phyloP scores from a whole-genome alignment of 23 tunicate species.

The Trididemnum clinides region DNA sequence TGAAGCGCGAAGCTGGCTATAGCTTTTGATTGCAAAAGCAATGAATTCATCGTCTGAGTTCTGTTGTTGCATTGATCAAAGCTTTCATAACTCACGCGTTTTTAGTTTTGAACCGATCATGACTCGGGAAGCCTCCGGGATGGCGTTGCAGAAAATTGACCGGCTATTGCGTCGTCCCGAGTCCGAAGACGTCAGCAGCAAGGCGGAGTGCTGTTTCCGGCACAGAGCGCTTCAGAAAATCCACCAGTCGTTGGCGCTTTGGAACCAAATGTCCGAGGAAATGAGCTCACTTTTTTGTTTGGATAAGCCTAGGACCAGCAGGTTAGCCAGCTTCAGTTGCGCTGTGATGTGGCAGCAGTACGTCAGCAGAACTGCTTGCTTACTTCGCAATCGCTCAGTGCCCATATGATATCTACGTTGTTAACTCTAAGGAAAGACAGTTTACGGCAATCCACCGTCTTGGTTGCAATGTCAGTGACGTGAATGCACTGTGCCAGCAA shows the following conservation, averaged over 20 bases:
- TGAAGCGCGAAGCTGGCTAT: background rate
- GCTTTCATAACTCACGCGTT: background rate
- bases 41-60: background rate
- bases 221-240: constrained; percentile 4
- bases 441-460: no score
- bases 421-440: no score
- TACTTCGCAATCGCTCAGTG: no score
- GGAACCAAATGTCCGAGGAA: constrained; percentile 7
- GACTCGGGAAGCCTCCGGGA: constrained; percentile 10
- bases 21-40: background rate
- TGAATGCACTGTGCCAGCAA: no score
- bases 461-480: no score
- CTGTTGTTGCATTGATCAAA: no score
- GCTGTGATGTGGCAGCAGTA: no score
- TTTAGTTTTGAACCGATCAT: background rate
- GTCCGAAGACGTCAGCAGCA: background rate
- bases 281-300: background rate
- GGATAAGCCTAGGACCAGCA: background rate
- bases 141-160: constrained; percentile 21
- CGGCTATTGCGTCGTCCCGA: constrained; percentile 3
- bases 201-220: background rate
- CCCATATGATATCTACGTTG: no score
- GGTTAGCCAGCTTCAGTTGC: no score
- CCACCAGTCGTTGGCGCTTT: constrained; percentile 6
- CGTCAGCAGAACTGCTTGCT: no score